Conservation (phyloP, 2,113 vertebrate genomes). For the Thryonomys swinderianus region DNA sequence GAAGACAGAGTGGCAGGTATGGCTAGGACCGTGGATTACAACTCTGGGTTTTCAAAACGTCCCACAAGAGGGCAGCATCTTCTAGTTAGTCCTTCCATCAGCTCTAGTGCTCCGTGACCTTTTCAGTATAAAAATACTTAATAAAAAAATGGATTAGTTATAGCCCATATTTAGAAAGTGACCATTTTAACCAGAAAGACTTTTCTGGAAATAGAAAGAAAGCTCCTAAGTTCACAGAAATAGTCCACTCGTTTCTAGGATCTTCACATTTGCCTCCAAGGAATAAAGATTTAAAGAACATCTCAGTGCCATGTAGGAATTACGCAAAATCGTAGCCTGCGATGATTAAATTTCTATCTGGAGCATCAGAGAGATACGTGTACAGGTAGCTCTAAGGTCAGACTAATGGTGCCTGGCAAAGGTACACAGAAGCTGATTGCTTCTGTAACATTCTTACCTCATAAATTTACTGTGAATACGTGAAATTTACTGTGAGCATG, state of each 20-base stretch:
- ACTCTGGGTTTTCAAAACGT: not conserved
- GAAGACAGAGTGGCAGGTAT: not conserved
- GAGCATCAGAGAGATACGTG: not conserved
- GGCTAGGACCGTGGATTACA: not conserved
- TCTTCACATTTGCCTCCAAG: conserved; percentile 14
- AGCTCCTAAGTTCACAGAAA: conserved; percentile 14
- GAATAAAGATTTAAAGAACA: not conserved
- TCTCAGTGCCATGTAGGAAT: not conserved
- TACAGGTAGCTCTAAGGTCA: not conserved
- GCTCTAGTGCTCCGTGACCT: not conserved
- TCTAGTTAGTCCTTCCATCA: not conserved
- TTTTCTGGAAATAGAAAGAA: not conserved
- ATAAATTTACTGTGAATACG: not conserved
- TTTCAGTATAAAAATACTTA: not conserved
- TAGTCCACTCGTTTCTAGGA: not conserved
- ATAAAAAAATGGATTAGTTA: not conserved
- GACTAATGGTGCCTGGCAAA: not conserved
- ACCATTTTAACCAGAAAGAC: conserved; percentile 31
- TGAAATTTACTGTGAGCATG: not conserved
- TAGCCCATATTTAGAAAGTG: conserved; percentile 31
- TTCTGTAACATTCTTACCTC: not conserved
- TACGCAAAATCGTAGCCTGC: not conserved
- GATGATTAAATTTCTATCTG: not conserved
- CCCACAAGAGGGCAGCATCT: conserved; percentile 69
- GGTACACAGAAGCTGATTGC: not conserved